These are phyloP conservation scores for Ammospiza nelsoni DNA, from an alignment of 2,113 vertebrate species.

Conservation along the genomic window DNA sequence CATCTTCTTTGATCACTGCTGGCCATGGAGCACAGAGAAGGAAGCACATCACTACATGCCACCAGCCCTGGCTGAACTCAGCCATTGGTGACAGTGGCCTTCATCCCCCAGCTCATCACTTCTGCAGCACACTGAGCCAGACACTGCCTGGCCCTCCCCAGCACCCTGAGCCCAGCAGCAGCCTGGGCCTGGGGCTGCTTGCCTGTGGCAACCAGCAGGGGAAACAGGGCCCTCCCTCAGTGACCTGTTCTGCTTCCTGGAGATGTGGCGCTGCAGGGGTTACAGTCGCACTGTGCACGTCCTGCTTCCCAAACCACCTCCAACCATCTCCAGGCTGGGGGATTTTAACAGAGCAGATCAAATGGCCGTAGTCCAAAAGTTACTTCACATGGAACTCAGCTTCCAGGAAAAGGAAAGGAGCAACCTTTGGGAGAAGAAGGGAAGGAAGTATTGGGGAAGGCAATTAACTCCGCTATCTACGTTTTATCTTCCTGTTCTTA, in stretches of 20 bases:
- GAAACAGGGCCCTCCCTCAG: not conserved
- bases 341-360: not conserved
- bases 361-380: not conserved
- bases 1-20: not conserved
- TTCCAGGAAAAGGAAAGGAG: not conserved
- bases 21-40: not conserved
- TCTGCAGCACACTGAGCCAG: not conserved
- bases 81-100: not conserved
- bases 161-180: not conserved
- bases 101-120: not conserved
- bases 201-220: not conserved
- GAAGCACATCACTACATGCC: accelerated
- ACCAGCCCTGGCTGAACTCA: not conserved
- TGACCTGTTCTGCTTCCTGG: not conserved
- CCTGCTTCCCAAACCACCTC: not conserved
- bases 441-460: not conserved
- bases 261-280: not conserved
- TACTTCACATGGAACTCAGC: not conserved
- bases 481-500: not conserved
- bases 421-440: not conserved
- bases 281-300: not conserved
- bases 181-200: not conserved
- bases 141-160: not conserved
- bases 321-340: not conserved
- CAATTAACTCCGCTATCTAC: not conserved